phyloP scores from a whole-genome alignment of 2,113 vertebrate genomes.

The Callipepla californica region DNA sequence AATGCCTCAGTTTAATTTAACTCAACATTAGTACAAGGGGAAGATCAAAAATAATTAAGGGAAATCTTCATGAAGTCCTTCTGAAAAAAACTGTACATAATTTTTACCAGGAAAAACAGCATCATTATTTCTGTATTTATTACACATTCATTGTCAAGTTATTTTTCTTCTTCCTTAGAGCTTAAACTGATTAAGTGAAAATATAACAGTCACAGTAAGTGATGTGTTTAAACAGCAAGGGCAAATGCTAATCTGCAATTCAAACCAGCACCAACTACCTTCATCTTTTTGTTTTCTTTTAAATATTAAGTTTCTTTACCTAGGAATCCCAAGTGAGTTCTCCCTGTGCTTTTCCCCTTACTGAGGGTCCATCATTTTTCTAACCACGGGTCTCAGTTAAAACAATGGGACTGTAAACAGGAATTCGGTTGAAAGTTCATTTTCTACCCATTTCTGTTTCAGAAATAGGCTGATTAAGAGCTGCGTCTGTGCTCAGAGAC shows the following conservation, averaged over 20 bases:
- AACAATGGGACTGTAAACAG: not conserved
- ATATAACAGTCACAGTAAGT: constrained; percentile 5
- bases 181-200: constrained; percentile 23
- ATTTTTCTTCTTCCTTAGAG: not conserved
- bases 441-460: not conserved
- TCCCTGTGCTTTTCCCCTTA: not conserved
- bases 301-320: not conserved
- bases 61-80: not conserved
- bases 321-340: not conserved
- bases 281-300: too few species aligned
- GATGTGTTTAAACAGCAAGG: not conserved
- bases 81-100: not conserved
- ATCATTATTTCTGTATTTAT: not conserved
- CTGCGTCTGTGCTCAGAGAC: not conserved
- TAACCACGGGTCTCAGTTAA: not conserved
- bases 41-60: constrained; percentile 9
- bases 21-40: not conserved
- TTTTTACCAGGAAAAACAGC: not conserved
- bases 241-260: constrained; percentile 23
- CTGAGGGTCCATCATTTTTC: not conserved
- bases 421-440: not conserved
- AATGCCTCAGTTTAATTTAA: constrained; percentile 28
- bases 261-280: not conserved
- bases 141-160: not conserved
- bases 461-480: not conserved